Conservation (phyloP, 2,888 invertebrate genomes). For the Brenthis hecate region DNA sequence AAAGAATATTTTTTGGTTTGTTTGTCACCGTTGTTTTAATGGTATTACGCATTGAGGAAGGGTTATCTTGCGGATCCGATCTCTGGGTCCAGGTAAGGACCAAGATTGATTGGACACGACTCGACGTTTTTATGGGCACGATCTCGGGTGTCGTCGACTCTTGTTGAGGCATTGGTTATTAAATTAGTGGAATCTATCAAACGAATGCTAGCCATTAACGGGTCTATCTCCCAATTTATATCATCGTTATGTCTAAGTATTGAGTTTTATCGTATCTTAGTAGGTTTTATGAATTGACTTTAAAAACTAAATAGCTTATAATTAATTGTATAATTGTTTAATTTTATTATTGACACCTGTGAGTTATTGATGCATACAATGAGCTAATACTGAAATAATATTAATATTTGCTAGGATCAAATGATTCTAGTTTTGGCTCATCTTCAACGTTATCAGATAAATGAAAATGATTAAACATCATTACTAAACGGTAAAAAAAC, state of each 20-base stretch:
- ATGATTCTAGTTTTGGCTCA: not conserved
- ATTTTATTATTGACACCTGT: slow-evolving; percentile 3
- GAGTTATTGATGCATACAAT: not conserved
- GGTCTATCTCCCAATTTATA: slow-evolving; percentile 37
- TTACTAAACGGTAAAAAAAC: slow-evolving; percentile 36
- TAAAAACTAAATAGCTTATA: not conserved
- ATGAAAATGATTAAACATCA: slow-evolving; percentile 35
- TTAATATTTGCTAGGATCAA: too few species aligned
- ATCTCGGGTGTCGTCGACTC: slow-evolving; percentile 76
- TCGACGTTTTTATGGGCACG: slow-evolving; percentile 76
- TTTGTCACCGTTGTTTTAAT: slow-evolving; percentile 83
- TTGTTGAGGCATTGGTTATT: slow-evolving; percentile 70
- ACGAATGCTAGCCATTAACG: slow-evolving; percentile 64
- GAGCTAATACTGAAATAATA: too few species aligned
- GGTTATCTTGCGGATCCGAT: slow-evolving; percentile 78
- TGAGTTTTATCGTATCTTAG: slow-evolving; percentile 26
- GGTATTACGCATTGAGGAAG: slow-evolving; percentile 81
- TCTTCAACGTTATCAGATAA: slow-evolving; percentile 14
- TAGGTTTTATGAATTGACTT: slow-evolving; percentile 26
- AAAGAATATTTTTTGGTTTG: slow-evolving; percentile 78
- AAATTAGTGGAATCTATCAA: slow-evolving; percentile 72
- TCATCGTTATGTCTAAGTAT: slow-evolving; percentile 20
- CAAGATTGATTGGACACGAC: slow-evolving; percentile 78
- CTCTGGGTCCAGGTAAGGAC: slow-evolving; percentile 69
- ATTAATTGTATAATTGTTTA: not conserved